Conservation (phyloP, 2,113 vertebrate species). For the Crotophaga sulcirostris region DNA sequence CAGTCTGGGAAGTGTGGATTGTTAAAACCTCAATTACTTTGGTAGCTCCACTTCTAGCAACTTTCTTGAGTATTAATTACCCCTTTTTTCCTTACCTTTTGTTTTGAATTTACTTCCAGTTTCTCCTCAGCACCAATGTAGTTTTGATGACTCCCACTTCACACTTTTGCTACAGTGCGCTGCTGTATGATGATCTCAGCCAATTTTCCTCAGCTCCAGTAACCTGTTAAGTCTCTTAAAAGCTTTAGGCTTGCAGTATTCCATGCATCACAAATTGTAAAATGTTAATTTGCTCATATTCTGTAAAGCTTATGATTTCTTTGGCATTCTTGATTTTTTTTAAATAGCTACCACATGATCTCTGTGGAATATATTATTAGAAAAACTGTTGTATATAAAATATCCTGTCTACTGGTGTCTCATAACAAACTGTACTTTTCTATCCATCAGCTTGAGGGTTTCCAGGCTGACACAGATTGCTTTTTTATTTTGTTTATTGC, state of each 20-base stretch:
- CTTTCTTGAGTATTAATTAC: not conserved
- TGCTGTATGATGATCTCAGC: not conserved
- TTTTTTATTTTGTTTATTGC: not conserved
- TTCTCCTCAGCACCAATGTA: not conserved
- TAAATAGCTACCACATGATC: not conserved
- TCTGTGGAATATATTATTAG: not conserved
- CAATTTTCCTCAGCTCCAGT: not conserved
- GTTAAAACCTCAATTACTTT: not conserved
- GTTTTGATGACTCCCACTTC: not conserved
- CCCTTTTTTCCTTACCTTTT: not conserved
- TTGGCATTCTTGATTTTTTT: not conserved
- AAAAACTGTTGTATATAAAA: not conserved
- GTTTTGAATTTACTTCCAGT: not conserved
- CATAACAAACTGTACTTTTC: not conserved
- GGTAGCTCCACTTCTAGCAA: not conserved
- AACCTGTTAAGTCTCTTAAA: not conserved
- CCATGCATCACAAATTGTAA: not conserved
- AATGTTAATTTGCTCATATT: not conserved
- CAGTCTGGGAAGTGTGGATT: fast-evolving
- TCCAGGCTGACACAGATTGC: not conserved
- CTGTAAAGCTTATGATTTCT: not conserved
- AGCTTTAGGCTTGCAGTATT: not conserved
- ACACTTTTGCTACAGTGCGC: not conserved
- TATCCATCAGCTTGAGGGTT: not conserved
- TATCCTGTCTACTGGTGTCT: not conserved